Evolutionary conservation across 1,140 invertebrate genomes (phyloP).

Genomic region (Maniola jurtina): DNA sequence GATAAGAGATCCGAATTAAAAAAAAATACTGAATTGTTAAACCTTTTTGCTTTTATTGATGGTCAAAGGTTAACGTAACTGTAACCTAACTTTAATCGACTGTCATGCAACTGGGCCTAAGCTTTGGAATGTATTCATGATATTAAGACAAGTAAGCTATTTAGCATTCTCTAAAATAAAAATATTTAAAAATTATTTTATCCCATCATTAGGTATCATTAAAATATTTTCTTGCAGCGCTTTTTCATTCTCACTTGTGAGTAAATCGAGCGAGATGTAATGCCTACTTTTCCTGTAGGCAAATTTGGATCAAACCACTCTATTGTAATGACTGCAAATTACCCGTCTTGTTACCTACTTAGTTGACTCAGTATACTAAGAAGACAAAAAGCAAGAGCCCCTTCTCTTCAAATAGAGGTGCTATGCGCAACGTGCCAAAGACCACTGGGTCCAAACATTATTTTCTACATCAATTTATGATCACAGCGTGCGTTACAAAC

Average conservation of each 20-base stretch:
- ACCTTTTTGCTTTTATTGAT: no score
- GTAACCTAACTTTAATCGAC: no score
- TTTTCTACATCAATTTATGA: no score
- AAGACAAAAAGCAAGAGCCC: constrained; percentile 10
- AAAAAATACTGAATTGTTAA: no score
- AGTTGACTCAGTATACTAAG: constrained; percentile 14
- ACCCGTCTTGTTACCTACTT: constrained; percentile 11
- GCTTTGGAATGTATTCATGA: no score
- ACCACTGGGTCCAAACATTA: neutral
- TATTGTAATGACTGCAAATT: constrained; percentile 13
- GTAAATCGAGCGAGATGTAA: neutral
- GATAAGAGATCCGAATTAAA: no score
- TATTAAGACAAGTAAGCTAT: no score
- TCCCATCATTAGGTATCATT: neutral
- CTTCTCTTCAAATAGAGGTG: neutral
- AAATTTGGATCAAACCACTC: constrained; percentile 7
- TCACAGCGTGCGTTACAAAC: no score
- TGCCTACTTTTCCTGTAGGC: constrained; percentile 7
- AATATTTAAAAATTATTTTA: neutral
- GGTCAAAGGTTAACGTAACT: no score
- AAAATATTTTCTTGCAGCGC: neutral
- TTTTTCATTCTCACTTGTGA: neutral
- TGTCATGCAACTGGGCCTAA: no score
- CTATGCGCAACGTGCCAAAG: neutral
- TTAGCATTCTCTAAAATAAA: no score